Evolutionary conservation across 2,797 vertebrate genomes (phyloP).

Genomic region (Enteromius fasciolatus): DNA sequence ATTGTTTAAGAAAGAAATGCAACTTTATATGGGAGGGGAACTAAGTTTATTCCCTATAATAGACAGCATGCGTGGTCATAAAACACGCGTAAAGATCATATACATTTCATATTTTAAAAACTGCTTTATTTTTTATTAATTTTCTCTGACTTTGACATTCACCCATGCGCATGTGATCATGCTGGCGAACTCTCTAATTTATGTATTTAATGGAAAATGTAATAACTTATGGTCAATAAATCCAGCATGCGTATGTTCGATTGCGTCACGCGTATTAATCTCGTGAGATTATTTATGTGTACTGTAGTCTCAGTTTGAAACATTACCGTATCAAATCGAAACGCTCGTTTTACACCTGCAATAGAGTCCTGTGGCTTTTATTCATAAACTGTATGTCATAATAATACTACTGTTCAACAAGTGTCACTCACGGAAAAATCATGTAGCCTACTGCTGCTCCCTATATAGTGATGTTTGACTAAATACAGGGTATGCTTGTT

Average conservation of each 20-base stretch:
- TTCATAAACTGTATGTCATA: background rate
- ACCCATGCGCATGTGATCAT: background rate
- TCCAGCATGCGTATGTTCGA: background rate
- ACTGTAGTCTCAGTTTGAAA: background rate
- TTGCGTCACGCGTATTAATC: background rate
- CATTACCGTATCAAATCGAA: background rate
- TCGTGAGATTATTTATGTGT: background rate
- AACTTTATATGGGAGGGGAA: slow-evolving; percentile 31
- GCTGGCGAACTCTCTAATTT: background rate
- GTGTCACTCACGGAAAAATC: slow-evolving; percentile 5
- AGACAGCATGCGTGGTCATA: background rate
- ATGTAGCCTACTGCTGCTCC: background rate
- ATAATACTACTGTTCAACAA: slow-evolving; percentile 18
- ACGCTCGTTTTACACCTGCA: background rate
- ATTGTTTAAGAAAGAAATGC: background rate
- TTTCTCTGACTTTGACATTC: background rate
- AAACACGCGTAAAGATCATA: background rate
- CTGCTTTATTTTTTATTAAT: background rate
- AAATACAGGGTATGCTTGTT: too few species aligned
- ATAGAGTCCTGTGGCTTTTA: background rate
- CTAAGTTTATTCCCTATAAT: slow-evolving; percentile 9
- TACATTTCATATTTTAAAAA: background rate
- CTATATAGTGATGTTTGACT: background rate
- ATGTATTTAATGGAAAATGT: background rate
- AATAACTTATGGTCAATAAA: background rate